These are phyloP conservation scores for Arrhopalites spinosus DNA, from an alignment of 2,888 invertebrate genomes.

Conservation along the genomic window DNA sequence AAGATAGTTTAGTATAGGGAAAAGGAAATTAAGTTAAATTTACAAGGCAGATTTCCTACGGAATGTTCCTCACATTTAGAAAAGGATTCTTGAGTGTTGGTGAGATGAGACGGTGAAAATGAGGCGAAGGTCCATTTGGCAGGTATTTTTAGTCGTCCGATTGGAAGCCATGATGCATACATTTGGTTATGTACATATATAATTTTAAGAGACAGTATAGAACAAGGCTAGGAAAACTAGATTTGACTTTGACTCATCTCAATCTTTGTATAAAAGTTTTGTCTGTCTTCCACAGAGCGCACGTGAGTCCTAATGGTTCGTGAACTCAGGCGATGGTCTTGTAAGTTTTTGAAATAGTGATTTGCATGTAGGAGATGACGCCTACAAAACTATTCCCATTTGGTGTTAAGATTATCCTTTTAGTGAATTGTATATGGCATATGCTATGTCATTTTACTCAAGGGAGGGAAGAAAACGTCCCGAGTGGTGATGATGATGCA, in stretches of 20 bases:
- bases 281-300: not conserved
- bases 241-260: not conserved
- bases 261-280: not conserved
- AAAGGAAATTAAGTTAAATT: too few species aligned
- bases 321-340: constrained; percentile 14
- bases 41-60: not conserved
- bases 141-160: constrained; percentile 20
- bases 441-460: not conserved
- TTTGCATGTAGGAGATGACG: constrained; percentile 26
- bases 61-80: not conserved
- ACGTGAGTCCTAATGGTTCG: constrained; percentile 2
- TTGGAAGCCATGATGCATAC: not conserved
- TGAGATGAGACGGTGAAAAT: not conserved
- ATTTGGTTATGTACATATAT: not conserved
- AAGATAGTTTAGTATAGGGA: too few species aligned
- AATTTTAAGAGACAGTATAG: not conserved
- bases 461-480: too few species aligned
- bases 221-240: too few species aligned
- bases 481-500: not conserved
- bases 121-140: constrained; percentile 6
- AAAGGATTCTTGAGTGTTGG: not conserved
- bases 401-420: not conserved
- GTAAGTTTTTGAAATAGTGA: constrained; percentile 5
- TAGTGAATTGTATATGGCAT: too few species aligned
- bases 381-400: constrained; percentile 16